Evolutionary conservation across 2,113 vertebrate genomes (phyloP), one percentile per base, ranked within the genome.

Genomic region (Drymodes brunneopygia): DNA sequence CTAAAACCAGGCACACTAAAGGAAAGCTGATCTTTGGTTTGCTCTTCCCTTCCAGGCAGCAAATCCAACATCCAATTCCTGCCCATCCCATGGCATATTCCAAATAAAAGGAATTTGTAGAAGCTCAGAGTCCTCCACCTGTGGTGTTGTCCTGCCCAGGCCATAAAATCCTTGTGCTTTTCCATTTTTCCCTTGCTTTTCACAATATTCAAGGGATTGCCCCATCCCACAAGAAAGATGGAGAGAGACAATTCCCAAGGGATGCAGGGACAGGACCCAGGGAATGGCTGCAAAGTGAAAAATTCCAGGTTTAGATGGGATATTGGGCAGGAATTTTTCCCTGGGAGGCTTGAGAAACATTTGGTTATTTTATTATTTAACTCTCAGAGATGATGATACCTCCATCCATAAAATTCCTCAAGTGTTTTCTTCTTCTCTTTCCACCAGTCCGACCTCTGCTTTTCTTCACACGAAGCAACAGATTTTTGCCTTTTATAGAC

Each of bases 261-360:
- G 5, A 0, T 40, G 19, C 0, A 64, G 29, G 40, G 40, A 5
- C 23, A 47, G 81, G 4, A 73, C 0, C 0, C 47, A 53, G 44
- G 67, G 50, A 66, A 50, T 33, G 44, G n/a, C n/a, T n/a, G n/a
- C n/a, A n/a, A n/a, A n/a, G n/a, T n/a, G n/a, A n/a, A n/a, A n/a
- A n/a, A n/a, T n/a, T n/a, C n/a, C n/a, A n/a, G n/a, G n/a, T n/a
- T n/a, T n/a, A n/a, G n/a, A n/a, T n/a, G n/a, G 33, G 67, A 57
- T 9, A 0, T 28, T 31, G 67, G 77, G 15, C 0, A 58, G 51
- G 11, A 66, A 66, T 73, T 58, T 10, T 13, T 73, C 22, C 21
- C 44, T 33, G 86, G 7, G 14, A 42, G 42, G 42, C 12, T 42
- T 42, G 42, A 42, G 42, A 42, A 42, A 42, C 42, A 42, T 12